These are phyloP conservation scores for Gymnopithys bicolor DNA, from an alignment of 2,797 vertebrate species.

Conservation along the genomic window DNA sequence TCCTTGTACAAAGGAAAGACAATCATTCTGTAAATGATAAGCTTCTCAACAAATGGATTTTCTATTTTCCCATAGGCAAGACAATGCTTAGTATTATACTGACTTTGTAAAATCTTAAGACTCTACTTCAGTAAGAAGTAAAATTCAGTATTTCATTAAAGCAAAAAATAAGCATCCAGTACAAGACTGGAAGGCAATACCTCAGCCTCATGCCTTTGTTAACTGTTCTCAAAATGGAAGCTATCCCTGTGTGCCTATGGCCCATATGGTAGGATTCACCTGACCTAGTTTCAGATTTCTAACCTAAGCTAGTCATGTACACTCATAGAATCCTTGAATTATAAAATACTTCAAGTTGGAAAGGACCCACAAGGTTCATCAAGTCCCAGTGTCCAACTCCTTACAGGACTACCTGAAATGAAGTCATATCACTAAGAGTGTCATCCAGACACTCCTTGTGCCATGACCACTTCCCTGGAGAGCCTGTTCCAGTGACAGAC, in stretches of 20 bases:
- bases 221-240: background rate
- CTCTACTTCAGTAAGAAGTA: background rate
- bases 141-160: background rate
- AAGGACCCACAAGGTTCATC: background rate
- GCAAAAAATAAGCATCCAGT: background rate
- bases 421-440: background rate
- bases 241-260: background rate
- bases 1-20: background rate
- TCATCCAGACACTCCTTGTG: background rate
- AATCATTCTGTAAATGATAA: background rate
- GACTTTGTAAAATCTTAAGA: background rate
- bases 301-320: background rate
- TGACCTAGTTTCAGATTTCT: background rate
- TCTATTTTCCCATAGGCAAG: background rate
- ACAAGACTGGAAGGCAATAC: background rate
- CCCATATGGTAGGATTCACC: fast-evolving
- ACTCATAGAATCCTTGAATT: background rate
- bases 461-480: background rate
- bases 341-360: background rate
- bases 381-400: background rate
- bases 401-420: background rate
- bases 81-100: background rate
- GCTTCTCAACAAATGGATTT: background rate
- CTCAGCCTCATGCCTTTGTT: background rate
- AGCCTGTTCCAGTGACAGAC: background rate